Evolutionary conservation across 2,113 vertebrate genomes (phyloP).

Genomic region (Cnemophilus loriae): DNA sequence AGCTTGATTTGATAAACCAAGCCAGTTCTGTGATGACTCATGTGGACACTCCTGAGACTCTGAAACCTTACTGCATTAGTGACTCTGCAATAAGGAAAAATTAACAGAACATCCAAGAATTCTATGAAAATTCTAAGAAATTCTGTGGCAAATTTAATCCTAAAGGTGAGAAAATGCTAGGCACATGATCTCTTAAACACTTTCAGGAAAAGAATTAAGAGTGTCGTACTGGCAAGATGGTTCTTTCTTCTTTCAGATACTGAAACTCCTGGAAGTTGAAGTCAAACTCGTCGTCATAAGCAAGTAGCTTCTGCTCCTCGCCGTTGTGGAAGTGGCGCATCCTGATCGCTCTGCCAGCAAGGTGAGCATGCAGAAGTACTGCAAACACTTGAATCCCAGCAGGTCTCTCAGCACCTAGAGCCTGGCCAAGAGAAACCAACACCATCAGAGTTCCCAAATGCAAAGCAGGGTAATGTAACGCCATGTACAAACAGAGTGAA

Average conservation of each 20-base stretch:
- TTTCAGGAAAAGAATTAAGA: neutral
- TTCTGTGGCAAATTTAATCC: neutral
- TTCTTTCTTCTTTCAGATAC: slow-evolving; percentile 80
- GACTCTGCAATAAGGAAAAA: neutral
- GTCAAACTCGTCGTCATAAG: slow-evolving; percentile 83
- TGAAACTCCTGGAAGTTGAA: slow-evolving; percentile 92
- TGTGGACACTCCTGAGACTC: neutral
- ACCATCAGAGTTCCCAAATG: neutral
- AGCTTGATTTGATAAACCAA: neutral
- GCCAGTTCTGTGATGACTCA: neutral
- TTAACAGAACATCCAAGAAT: neutral
- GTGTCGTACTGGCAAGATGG: slow-evolving; percentile 76
- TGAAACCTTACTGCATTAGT: neutral
- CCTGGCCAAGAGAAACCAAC: slow-evolving; percentile 56
- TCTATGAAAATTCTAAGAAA: neutral
- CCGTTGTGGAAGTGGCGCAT: slow-evolving; percentile 80
- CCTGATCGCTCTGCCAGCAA: slow-evolving; percentile 80
- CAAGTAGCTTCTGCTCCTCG: slow-evolving; percentile 76
- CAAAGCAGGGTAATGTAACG: neutral
- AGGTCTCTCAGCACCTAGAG: slow-evolving; percentile 79
- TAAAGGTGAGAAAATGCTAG: neutral
- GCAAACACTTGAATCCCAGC: slow-evolving; percentile 82
- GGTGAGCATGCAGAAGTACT: slow-evolving; percentile 83
- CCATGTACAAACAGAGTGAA: neutral
- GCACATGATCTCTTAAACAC: neutral